phyloP scores from a whole-genome alignment of 2,797 vertebrate species.

The Parotocinclus haroldoi region DNA sequence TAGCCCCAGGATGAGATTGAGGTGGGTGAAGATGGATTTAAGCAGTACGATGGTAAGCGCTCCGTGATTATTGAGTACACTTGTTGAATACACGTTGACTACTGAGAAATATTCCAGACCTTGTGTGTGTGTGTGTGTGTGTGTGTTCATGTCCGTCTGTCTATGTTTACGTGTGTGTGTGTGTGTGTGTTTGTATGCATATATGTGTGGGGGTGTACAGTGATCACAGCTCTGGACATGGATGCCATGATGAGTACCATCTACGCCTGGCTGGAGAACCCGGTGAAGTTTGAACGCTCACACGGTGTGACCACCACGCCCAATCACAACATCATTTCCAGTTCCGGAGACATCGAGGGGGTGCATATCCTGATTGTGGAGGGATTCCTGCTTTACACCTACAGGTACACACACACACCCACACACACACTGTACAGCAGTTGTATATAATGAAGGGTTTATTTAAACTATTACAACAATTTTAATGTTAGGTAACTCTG shows the following conservation, averaged over 20 bases:
- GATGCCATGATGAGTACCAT: conserved; percentile 93
- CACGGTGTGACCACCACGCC: conserved; percentile 83
- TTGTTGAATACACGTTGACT: conserved; percentile 48
- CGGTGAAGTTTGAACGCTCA: conserved; percentile 89
- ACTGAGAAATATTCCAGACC: conserved; percentile 47
- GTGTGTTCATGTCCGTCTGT: conserved; percentile 26
- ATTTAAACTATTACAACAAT: not conserved
- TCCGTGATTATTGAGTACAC: too few relatives aligned
- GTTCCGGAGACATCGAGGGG: conserved; percentile 58
- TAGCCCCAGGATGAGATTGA: conserved; percentile 93
- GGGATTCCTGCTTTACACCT: conserved; percentile 89
- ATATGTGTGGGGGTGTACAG: conserved; percentile 52
- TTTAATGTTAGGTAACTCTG: too few relatives aligned
- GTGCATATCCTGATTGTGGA: conserved; percentile 88
- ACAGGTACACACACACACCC: conserved; percentile 60
- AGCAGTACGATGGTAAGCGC: conserved; percentile 93
- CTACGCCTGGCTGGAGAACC: conserved; percentile 83
- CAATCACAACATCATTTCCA: conserved; percentile 67
- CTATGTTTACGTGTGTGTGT: too few relatives aligned
- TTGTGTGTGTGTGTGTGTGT: conserved; percentile 35
- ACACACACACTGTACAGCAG: not conserved
- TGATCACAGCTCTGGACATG: conserved; percentile 87
- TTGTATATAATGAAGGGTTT: not conserved
- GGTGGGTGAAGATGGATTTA: conserved; percentile 91
- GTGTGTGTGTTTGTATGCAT: not conserved